These are phyloP conservation scores for Argyrosomus regius DNA, from an alignment of 2,797 vertebrate species.

Conservation along the genomic window DNA sequence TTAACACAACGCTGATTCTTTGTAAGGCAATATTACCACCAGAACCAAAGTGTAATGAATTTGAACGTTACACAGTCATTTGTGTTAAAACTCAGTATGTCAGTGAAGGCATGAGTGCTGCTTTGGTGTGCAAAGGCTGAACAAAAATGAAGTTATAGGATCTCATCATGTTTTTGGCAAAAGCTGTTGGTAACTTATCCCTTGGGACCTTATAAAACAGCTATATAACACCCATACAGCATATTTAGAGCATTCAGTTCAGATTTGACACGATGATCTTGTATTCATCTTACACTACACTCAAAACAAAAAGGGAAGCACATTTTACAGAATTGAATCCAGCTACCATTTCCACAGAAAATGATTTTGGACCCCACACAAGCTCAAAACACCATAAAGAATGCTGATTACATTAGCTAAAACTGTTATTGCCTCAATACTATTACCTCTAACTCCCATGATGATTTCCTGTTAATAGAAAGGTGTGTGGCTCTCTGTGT, in stretches of 20 bases:
- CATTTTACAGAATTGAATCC: constrained; percentile 27
- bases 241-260: constrained; percentile 21
- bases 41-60: constrained; percentile 30
- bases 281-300: not conserved
- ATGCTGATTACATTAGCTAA: constrained; percentile 62
- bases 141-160: constrained; percentile 30
- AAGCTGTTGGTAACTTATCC: constrained; percentile 6
- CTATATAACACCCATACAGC: not conserved
- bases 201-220: not conserved
- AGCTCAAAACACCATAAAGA: constrained; percentile 46
- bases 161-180: constrained; percentile 19
- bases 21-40: constrained; percentile 17
- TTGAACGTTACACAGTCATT: constrained; percentile 9
- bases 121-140: constrained; percentile 5
- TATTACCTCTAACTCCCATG: constrained; percentile 50
- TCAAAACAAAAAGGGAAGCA: constrained; percentile 8
- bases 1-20: constrained; percentile 46
- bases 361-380: constrained; percentile 30
- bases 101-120: not conserved
- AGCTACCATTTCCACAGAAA: constrained; percentile 32
- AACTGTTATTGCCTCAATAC: constrained; percentile 62
- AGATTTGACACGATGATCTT: not conserved
- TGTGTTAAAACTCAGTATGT: constrained; percentile 10
- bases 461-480: constrained; percentile 53
- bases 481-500: constrained; percentile 28